phyloP scores from a whole-genome alignment of 2,888 invertebrate genomes.

The Selenia dentaria region DNA sequence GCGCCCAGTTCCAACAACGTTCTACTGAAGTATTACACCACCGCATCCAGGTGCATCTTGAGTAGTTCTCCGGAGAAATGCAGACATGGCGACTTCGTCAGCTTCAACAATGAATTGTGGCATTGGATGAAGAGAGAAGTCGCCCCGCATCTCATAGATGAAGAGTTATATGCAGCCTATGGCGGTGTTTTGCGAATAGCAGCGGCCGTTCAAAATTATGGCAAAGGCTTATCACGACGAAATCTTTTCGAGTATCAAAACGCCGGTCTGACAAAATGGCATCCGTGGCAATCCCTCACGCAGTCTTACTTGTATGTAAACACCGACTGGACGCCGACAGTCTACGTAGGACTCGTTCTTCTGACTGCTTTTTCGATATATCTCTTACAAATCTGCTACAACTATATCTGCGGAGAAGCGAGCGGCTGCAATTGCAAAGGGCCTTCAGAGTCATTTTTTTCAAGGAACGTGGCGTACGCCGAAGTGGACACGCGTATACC shows the following conservation, averaged over 20 bases:
- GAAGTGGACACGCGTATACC: constrained; percentile 55
- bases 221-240: constrained; percentile 62
- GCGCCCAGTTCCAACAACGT: constrained; percentile 61
- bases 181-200: constrained; percentile 72
- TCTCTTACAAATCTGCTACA: constrained; percentile 61
- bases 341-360: constrained; percentile 56
- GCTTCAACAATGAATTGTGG: constrained; percentile 74
- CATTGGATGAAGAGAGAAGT: constrained; percentile 76
- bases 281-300: constrained; percentile 56
- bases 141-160: constrained; percentile 68
- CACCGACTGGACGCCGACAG: constrained; percentile 58
- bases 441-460: constrained; percentile 17
- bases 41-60: constrained; percentile 67
- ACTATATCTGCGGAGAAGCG: constrained; percentile 50
- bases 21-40: constrained; percentile 69
- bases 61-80: constrained; percentile 61
- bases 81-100: constrained; percentile 68
- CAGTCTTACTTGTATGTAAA: constrained; percentile 54
- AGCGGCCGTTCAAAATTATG: constrained; percentile 72
- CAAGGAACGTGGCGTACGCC: constrained; percentile 46
- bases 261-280: constrained; percentile 48
- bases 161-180: constrained; percentile 67
- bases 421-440: constrained; percentile 48
- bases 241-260: constrained; percentile 57
- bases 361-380: constrained; percentile 55